Evolutionary conservation across 2,797 vertebrate genomes (phyloP).

Genomic region (Neomorphus geoffroyi): DNA sequence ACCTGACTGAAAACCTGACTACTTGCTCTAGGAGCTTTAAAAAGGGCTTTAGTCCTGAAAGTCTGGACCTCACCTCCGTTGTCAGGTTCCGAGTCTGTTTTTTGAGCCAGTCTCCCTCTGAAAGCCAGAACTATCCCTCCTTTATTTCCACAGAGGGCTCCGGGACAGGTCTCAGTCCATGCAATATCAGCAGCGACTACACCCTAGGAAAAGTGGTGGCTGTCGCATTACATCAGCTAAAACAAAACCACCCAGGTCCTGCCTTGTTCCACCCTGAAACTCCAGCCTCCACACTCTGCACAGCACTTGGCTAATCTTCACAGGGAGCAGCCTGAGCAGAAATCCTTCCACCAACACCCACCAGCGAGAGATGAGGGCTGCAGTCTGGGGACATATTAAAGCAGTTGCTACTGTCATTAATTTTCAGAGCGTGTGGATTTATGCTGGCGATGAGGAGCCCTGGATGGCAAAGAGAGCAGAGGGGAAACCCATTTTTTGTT

Average conservation of each 20-base stretch:
- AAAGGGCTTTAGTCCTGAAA: neutral
- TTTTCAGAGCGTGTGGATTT: neutral
- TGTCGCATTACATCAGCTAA: fast-evolving
- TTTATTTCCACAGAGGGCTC: neutral
- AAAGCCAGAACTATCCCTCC: neutral
- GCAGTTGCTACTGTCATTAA: neutral
- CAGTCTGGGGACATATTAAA: neutral
- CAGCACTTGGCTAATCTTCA: neutral
- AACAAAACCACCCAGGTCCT: neutral
- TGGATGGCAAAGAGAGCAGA: neutral
- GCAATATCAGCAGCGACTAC: neutral
- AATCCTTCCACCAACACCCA: neutral
- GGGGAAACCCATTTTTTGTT: neutral
- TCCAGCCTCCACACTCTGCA: neutral
- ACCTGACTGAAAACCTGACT: neutral
- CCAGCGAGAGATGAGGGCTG: neutral
- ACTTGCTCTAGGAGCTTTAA: neutral
- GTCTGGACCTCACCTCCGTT: fast-evolving
- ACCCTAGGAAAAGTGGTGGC: neutral
- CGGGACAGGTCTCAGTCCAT: neutral
- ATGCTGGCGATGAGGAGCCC: neutral
- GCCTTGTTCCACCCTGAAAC: neutral
- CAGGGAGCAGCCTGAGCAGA: neutral
- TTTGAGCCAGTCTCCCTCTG: neutral
- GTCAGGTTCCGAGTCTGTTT: neutral